Evolutionary conservation across 2,888 invertebrate genomes (phyloP), one percentile per base, ranked within the genome.

Genomic region (Corythucha ciliata): DNA sequence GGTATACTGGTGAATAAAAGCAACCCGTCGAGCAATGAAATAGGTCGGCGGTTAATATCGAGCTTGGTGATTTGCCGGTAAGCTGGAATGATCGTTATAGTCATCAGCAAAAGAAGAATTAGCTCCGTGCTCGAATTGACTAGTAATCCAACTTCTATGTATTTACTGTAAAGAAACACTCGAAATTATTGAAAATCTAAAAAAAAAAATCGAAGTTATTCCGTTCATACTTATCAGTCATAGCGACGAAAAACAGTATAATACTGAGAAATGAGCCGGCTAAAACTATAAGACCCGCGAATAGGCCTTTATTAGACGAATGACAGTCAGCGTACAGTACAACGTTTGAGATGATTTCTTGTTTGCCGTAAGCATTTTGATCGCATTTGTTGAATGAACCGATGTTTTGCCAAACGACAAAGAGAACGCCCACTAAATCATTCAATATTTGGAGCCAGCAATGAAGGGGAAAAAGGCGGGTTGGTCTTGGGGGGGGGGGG

Each of bases 321-420:
- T 83, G 80, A 64, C 85, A 86, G 68, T 86, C 84, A 1, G 80
- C 79, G 62, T 79, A 73, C 56, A 81, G 75, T 37, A 79, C 74
- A 27, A 79, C 68, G 62, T 75, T 76, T 59, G 74, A 75, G 8
- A 58, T 56, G 4, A 55, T 53, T 22, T 56, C 36, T 2, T 42
- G 34, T n/a, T 40, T 4, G 8, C 46, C 42, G 29, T 41, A 52
- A 4, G 58, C 53, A 3, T 55, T 56, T 6, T 56, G 58, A 12
- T 50, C 29, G 22, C 60, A 60, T n/a, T 52, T 56, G 55, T 66
- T 68, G 62, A 78, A 79, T 53, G 74, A 70, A 4, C 81, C 82
- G 51, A 85, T 79, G 62, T 82, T 80, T 60, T 74, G 74, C 83
- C 83, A 85, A 59, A 85, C 79, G 39, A 83, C 78, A 64, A 78